Conservation (phyloP, 1,140 invertebrate genomes). For the Orchestia grillus region DNA sequence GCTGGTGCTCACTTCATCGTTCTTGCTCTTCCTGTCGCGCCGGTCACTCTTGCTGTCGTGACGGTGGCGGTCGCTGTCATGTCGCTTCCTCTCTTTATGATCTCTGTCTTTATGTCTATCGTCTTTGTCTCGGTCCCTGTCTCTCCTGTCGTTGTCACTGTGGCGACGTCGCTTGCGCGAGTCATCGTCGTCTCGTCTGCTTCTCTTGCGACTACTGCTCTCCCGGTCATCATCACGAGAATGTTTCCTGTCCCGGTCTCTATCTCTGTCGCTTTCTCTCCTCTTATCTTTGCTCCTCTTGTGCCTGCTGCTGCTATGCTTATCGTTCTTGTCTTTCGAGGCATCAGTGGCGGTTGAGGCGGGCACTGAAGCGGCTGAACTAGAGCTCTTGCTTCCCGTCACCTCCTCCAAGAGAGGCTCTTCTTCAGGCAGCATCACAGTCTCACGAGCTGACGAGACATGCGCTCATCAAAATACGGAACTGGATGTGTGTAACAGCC, state of each 20-base stretch:
- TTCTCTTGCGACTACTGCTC: constrained; percentile 37
- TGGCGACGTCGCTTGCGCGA: constrained; percentile 61
- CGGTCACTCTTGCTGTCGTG: constrained; percentile 61
- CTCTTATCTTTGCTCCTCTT: constrained; percentile 58
- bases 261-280: constrained; percentile 60
- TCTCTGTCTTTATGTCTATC: constrained; percentile 68
- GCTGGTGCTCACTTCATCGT: constrained; percentile 62
- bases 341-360: neutral
- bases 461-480: neutral
- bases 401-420: constrained; percentile 59
- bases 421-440: constrained; percentile 60
- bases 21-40: constrained; percentile 63
- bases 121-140: constrained; percentile 63
- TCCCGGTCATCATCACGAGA: constrained; percentile 45
- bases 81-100: constrained; percentile 66
- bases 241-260: neutral
- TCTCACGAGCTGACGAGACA: constrained; percentile 59
- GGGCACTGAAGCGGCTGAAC: neutral
- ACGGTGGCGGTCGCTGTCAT: constrained; percentile 66
- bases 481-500: neutral
- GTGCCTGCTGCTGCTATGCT: constrained; percentile 55
- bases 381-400: neutral
- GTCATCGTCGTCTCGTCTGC: neutral
- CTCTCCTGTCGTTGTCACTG: constrained; percentile 66
- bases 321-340: constrained; percentile 56